phyloP scores from a whole-genome alignment of 2,797 vertebrate genomes.

The Semotilus atromaculatus region DNA sequence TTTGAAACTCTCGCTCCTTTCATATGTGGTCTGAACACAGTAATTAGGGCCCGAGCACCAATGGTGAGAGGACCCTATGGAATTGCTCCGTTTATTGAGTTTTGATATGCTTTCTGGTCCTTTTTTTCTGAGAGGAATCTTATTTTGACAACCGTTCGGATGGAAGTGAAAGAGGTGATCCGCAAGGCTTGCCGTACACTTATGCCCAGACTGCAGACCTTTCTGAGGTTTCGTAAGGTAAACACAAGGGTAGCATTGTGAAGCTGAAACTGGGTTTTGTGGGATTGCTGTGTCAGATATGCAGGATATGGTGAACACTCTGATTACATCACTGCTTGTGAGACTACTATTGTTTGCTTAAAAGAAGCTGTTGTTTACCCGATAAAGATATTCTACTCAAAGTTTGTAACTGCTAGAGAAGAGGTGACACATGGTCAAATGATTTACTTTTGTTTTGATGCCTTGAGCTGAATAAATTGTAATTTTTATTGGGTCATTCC shows the following conservation, averaged over 20 bases:
- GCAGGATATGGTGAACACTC: neutral
- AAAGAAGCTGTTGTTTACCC: neutral
- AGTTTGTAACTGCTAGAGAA: neutral
- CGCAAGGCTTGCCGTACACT: conserved; percentile 45
- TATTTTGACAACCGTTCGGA: neutral
- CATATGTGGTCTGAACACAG: conserved; percentile 5
- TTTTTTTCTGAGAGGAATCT: neutral
- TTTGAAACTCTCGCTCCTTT: conserved; percentile 21
- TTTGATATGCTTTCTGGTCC: neutral
- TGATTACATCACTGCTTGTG: conserved; percentile 8
- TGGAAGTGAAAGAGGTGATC: conserved; percentile 54
- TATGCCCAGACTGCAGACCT: conserved; percentile 44
- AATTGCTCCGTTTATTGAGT: neutral
- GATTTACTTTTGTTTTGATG: neutral
- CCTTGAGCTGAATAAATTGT: neutral
- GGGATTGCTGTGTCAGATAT: conserved; percentile 21
- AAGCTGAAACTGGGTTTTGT: conserved; percentile 23
- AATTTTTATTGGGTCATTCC: neutral
- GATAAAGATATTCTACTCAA: neutral
- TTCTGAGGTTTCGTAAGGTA: conserved; percentile 55
- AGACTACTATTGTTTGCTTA: neutral
- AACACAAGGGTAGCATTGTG: conserved; percentile 23
- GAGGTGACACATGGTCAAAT: neutral
- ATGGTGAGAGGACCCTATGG: neutral
- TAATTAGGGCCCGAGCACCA: neutral